Base-by-base conservation (phyloP, 2,888 invertebrate species). In the Rotaria socialis region DNA sequence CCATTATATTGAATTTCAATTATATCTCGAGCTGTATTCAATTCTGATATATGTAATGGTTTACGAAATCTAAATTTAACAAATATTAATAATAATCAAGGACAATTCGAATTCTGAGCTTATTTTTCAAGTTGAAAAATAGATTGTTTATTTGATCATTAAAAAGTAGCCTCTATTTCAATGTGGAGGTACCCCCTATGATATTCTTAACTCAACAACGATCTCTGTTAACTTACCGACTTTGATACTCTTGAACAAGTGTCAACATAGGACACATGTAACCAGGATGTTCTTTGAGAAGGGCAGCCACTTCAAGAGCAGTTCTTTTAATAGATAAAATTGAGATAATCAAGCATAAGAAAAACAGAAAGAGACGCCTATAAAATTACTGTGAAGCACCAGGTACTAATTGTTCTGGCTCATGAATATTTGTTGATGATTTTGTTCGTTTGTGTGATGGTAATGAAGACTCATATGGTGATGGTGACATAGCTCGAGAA, bases 191-290 rank as follows among this genome's bases (percentile, higher is more conserved):
- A 35, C 35, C 35, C 35, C 35, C 35, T 35, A 35, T 35, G 35
- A 35, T 35, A 35, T 35, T 35, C 35, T 35, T 35, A 35, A 2
- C 35, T 35, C 35, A 35, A 2, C 35, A 35, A 35, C 35, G 35
- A 35, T 35, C 35, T 35, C 35, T 35, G 35, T 16, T 75, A 6
- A 75, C 75, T 41, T 75, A 75, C 75, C 75, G 75, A 75, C 75
- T 75, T 75, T 75, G 75, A 43, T 75, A 75, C 22, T 75, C 75
- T 75, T 75, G 75, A n/a, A 75, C 47, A 47, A 75, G 75, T 43
- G 41, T 75, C 14, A 75, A 22, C 75, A 75, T 43, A 43, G 75
- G 43, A 43, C 75, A 75, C 16, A 22, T 75, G 8, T 41, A 41
- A 24, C 47, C 75, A 22, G 41, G 75, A 75, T 75, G 75, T 47